These are phyloP conservation scores for Caligus rogercresseyi DNA, from an alignment of 1,140 invertebrate species.

Conservation along the genomic window DNA sequence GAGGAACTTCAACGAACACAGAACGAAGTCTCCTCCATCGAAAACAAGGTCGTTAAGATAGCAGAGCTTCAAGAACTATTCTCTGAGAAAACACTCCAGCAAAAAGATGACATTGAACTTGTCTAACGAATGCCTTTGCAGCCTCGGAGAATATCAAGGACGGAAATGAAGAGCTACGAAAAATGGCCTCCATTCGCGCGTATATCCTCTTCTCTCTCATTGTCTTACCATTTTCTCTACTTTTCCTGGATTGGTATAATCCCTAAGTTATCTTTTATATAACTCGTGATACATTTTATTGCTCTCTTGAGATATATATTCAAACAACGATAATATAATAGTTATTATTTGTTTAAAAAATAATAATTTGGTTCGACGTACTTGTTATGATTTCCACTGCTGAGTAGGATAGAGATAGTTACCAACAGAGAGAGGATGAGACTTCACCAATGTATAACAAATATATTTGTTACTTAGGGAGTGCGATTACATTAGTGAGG, in stretches of 20 bases:
- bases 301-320: too few species aligned
- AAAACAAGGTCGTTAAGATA: constrained; percentile 84
- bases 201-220: constrained; percentile 85
- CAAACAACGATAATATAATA: too few species aligned
- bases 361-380: too few species aligned
- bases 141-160: constrained; percentile 85
- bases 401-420: too few species aligned
- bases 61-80: constrained; percentile 86
- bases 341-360: too few species aligned
- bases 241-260: constrained; percentile 98
- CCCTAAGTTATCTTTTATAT: too few species aligned
- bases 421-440: too few species aligned
- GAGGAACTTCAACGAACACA: constrained; percentile 59
- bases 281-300: too few species aligned
- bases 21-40: constrained; percentile 57
- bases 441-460: too few species aligned
- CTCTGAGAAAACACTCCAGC: constrained; percentile 83
- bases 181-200: constrained; percentile 78
- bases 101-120: constrained; percentile 77
- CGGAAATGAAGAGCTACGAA: constrained; percentile 85
- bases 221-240: constrained; percentile 79
- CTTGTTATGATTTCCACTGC: too few species aligned
- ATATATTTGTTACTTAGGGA: too few species aligned
- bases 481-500: too few species aligned
- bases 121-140: constrained; percentile 66